Evolutionary conservation across 2,888 invertebrate genomes (phyloP).

Genomic region (Brassicogethes aeneus): DNA sequence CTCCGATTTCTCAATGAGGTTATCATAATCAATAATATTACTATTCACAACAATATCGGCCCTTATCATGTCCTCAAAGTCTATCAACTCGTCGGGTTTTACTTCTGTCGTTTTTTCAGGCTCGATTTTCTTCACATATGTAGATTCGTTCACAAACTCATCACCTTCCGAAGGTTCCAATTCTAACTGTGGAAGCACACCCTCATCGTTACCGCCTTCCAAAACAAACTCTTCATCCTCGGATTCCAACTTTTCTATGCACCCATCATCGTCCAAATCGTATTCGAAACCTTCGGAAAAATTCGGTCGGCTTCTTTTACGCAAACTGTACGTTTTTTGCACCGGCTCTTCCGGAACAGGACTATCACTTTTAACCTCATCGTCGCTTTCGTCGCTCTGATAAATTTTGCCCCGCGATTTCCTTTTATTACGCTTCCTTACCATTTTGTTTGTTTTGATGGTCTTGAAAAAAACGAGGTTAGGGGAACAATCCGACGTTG

Average conservation of each 20-base stretch:
- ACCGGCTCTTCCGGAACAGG: conserved; percentile 21
- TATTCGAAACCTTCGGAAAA: conserved; percentile 42
- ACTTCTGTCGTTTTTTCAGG: conserved; percentile 8
- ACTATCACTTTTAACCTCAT: conserved; percentile 35
- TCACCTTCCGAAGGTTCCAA: conserved; percentile 8
- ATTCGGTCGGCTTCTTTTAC: conserved; percentile 24
- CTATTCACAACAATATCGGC: conserved; percentile 32
- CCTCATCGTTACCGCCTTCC: no score
- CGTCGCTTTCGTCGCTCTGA: conserved; percentile 20
- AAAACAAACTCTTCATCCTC: conserved; percentile 28
- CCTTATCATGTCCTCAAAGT: conserved; percentile 32
- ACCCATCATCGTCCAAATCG: conserved; percentile 40
- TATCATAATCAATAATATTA: conserved; percentile 29
- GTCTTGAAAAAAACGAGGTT: neutral
- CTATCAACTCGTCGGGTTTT: conserved; percentile 23
- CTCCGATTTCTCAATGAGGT: conserved; percentile 26
- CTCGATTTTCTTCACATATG: conserved; percentile 11
- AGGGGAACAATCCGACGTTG: no score
- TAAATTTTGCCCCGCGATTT: no score
- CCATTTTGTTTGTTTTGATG: conserved; percentile 22
- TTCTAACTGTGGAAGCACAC: neutral
- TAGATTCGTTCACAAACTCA: conserved; percentile 8
- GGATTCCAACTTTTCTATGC: conserved; percentile 14
- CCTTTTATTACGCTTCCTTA: conserved; percentile 25
- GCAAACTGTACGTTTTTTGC: conserved; percentile 29